A percentile compares a stretch with the other conserved stretches of the same genome.
Conservation (phyloP, 92 coral and sea anemone species). For the Pocillopora grandis region DNA sequence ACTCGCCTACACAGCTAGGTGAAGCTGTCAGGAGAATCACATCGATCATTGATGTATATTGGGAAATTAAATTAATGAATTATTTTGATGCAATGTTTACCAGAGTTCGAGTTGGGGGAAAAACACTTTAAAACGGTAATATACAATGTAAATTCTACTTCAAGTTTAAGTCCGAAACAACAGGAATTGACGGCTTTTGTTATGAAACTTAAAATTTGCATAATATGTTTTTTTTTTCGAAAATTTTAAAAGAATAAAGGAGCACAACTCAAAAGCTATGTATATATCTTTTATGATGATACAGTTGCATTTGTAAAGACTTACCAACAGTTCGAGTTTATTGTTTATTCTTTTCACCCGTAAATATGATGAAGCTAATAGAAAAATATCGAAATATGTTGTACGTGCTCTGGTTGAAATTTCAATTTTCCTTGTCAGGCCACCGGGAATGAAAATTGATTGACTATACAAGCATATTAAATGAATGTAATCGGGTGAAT, state of each 20-base stretch:
- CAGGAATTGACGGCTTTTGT: background rate
- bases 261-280: background rate
- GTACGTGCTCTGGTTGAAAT: background rate
- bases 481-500: background rate
- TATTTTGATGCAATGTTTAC: background rate
- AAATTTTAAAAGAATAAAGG: background rate
- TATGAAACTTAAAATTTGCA: conserved; percentile 8
- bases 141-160: background rate
- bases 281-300: background rate
- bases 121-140: background rate
- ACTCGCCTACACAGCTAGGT: background rate
- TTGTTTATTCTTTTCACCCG: background rate
- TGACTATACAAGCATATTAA: background rate
- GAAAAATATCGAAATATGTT: background rate
- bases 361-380: background rate
- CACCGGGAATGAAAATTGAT: background rate
- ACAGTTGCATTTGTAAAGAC: no score
- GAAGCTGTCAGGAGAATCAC: background rate
- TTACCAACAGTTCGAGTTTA: no score
- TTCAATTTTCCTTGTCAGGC: background rate
- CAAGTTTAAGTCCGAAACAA: conserved; percentile 4
- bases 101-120: background rate
- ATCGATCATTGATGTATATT: background rate
- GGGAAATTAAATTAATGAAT: background rate
- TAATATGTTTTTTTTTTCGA: background rate